Evolutionary conservation across 1,140 invertebrate species (phyloP).

Genomic region (Bombus consobrinus): DNA sequence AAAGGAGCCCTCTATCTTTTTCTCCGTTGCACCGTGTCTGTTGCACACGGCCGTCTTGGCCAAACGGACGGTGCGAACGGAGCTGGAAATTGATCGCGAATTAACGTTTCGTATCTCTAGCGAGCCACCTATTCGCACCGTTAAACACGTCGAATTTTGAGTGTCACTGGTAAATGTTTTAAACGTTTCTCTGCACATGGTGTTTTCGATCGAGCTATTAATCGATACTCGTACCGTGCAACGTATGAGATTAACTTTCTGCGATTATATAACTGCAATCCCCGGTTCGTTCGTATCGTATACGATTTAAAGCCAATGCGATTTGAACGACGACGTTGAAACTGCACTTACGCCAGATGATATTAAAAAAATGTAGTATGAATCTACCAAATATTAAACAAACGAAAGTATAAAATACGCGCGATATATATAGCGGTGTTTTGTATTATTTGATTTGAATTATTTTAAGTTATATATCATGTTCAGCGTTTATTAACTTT

Average conservation of each 20-base stretch:
- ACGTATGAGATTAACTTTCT: not conserved
- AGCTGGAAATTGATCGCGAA: conserved; percentile 20
- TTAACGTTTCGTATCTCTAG: conserved; percentile 31
- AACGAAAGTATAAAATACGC: not conserved
- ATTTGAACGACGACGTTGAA: too few relatives aligned
- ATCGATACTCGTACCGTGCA: not conserved
- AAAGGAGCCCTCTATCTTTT: not conserved
- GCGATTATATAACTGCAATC: not conserved
- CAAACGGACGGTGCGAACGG: not conserved
- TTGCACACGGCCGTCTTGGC: not conserved
- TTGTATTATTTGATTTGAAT: not conserved
- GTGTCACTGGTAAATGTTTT: not conserved
- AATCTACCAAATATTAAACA: not conserved
- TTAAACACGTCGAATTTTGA: not conserved
- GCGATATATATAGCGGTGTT: not conserved
- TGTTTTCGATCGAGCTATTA: conserved; percentile 3
- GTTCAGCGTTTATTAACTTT: not conserved
- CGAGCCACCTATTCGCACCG: not conserved
- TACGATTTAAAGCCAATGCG: too few relatives aligned
- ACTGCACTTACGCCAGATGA: too few relatives aligned
- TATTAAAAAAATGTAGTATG: too few relatives aligned
- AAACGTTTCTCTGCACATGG: not conserved
- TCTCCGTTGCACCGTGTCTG: not conserved
- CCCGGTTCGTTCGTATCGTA: too few relatives aligned
- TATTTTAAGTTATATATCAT: not conserved